Base-by-base conservation (phyloP, 2,888 invertebrate genomes). In the Drosophila macrospina region DNA sequence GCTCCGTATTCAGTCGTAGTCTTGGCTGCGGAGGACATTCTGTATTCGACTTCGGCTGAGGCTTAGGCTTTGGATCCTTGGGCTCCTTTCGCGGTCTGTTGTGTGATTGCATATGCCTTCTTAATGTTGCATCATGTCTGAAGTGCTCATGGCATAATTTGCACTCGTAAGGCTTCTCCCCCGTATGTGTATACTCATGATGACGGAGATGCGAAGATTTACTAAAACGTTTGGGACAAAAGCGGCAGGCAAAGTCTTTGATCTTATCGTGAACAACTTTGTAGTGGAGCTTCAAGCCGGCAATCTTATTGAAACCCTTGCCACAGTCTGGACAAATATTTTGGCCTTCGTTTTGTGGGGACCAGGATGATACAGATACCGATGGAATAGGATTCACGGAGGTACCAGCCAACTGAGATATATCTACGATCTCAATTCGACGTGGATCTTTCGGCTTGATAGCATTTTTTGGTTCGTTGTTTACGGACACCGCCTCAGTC, bases 141-240 rank as follows among this genome's bases (percentile, higher is more conserved):
- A 91, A 91, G n/a, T 85, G 79, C 60, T 89, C 91, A 16, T 84
- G 86, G 52, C 91, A 91, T 5, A 86, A 64, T 0, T 78, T 77
- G 41, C 91, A 91, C 11, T 74, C 88, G 56, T 91, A 91, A 0
- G 91, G 91, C 15, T 90, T 91, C 55, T 91, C 91, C 0, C 91
- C 91, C 0, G 91, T 91, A 47, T 91, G 91, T 0, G 89, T 91
- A 80, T 91, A 91, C 72, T 91, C 91, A 54, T 91, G 91, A 68
- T 91, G 91, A 5, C 91, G 90, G 1, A 91, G 72, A 2, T 91
- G 90, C 62, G 91, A 90, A 4, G 91, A 88, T 62, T 91, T 91
- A 8, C 90, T 90, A 68, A 91, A 91, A 0, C 91, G 86, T 54
- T 90, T 89, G 10, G 91, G 90, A 50, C 91, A 91, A 50, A 85